Percentiles rank a stretch among this genome's conserved stretches.
Conservation (phyloP, 2,113 vertebrate genomes). For the Embiotoca jacksoni region DNA sequence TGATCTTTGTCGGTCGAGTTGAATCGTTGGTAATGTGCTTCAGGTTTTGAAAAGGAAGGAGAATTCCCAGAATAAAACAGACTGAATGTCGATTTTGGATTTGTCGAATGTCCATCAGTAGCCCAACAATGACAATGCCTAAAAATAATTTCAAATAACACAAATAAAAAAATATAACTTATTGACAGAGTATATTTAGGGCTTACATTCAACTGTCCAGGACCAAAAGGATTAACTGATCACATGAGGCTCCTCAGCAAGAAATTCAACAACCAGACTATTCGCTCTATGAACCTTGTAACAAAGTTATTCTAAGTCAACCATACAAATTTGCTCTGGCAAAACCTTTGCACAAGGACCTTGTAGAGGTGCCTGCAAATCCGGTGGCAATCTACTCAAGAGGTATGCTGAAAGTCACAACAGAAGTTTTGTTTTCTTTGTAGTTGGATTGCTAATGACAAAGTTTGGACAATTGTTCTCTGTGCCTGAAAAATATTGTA, state of each 20-base stretch:
- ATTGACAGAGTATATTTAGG: background rate
- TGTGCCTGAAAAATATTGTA: slow-evolving; percentile 3
- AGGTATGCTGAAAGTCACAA: slow-evolving; percentile 6
- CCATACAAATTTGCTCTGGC: background rate
- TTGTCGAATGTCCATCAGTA: background rate
- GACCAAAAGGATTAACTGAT: background rate
- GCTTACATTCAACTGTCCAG: background rate
- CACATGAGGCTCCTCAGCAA: background rate
- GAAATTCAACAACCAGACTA: background rate
- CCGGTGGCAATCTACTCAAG: slow-evolving; percentile 8
- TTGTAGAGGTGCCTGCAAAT: background rate
- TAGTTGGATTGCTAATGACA: slow-evolving; percentile 2
- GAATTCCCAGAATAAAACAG: background rate
- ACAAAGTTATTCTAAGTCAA: background rate
- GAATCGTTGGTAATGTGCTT: background rate
- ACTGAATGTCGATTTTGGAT: background rate
- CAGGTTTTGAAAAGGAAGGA: background rate
- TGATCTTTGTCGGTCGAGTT: background rate
- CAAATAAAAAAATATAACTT: too few relatives aligned
- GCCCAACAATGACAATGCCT: background rate
- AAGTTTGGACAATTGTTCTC: background rate
- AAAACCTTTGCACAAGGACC: background rate
- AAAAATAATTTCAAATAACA: too few relatives aligned
- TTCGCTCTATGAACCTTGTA: background rate
- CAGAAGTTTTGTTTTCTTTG: background rate